phyloP scores from a whole-genome alignment of 2,888 invertebrate species.

The Pachycephus smyrnensis region DNA sequence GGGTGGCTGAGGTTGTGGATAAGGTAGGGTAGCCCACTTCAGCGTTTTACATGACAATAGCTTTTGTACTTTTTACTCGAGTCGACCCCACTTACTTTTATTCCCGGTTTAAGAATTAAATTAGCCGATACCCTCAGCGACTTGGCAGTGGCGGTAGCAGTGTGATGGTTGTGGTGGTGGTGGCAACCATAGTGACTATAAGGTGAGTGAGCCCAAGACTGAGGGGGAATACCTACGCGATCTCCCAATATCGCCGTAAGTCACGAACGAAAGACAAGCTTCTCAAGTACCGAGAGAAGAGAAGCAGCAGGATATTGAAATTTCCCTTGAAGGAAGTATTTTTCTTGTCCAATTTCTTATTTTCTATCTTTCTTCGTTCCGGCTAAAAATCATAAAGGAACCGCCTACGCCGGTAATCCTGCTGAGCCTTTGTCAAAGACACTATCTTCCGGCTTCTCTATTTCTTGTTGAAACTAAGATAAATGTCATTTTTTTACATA shows the following conservation, averaged over 20 bases:
- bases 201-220: conserved; percentile 47
- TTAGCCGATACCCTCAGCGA: conserved; percentile 44
- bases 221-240: conserved; percentile 47
- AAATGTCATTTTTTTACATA: neutral
- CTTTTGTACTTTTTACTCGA: conserved; percentile 10
- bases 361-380: conserved; percentile 23
- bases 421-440: neutral
- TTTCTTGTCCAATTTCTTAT: conserved; percentile 46
- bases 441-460: neutral
- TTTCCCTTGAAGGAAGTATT: conserved; percentile 52
- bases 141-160: conserved; percentile 8
- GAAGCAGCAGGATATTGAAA: conserved; percentile 57
- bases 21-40: neutral
- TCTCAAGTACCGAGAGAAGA: conserved; percentile 40
- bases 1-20: neutral
- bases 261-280: conserved; percentile 45
- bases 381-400: conserved; percentile 18
- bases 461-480: neutral
- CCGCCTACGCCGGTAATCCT: conserved; percentile 3
- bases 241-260: conserved; percentile 62
- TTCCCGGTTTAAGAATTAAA: conserved; percentile 58
- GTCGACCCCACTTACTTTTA: conserved; percentile 25
- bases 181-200: conserved; percentile 40
- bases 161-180: neutral
- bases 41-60: conserved; percentile 8